Evolutionary conservation across 30 jellyfish, hydroid and myxozoan species (phyloP).

Genomic region (Mastigias papua): DNA sequence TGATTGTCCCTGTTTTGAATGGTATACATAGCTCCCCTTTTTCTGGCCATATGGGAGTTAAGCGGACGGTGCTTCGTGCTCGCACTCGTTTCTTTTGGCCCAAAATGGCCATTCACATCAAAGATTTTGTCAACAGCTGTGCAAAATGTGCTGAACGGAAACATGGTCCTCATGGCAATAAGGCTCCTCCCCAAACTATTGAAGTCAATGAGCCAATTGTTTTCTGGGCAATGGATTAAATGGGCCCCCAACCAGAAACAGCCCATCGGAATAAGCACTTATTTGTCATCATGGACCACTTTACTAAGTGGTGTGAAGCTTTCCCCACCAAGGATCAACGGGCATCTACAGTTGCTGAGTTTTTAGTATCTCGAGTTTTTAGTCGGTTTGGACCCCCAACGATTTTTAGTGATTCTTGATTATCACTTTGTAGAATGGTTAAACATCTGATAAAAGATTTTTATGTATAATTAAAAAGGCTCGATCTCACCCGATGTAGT

Average conservation of each 20-base stretch:
- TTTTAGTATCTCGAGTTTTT: conserved; percentile 33
- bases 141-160: conserved; percentile 42
- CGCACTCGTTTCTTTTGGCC: conserved; percentile 68
- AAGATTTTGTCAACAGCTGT: conserved; percentile 32
- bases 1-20: conserved; percentile 18
- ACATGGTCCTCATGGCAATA: neutral
- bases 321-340: conserved; percentile 33
- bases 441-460: too few species aligned
- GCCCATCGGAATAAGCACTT: conserved; percentile 69
- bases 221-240: conserved; percentile 54
- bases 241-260: conserved; percentile 76
- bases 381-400: conserved; percentile 56
- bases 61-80: conserved; percentile 33
- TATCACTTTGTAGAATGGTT: too few species aligned
- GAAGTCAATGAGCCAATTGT: conserved; percentile 64
- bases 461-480: too few species aligned
- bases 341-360: conserved; percentile 59
- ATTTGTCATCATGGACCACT: conserved; percentile 66
- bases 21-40: conserved; percentile 66
- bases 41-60: conserved; percentile 67
- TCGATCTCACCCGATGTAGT: too few species aligned
- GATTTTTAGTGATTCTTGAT: too few species aligned
- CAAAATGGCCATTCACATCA: conserved; percentile 12
- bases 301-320: conserved; percentile 68
- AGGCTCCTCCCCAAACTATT: conserved; percentile 55